Conservation (phyloP, 2,888 invertebrate genomes). For the Drosophila emarginata region DNA sequence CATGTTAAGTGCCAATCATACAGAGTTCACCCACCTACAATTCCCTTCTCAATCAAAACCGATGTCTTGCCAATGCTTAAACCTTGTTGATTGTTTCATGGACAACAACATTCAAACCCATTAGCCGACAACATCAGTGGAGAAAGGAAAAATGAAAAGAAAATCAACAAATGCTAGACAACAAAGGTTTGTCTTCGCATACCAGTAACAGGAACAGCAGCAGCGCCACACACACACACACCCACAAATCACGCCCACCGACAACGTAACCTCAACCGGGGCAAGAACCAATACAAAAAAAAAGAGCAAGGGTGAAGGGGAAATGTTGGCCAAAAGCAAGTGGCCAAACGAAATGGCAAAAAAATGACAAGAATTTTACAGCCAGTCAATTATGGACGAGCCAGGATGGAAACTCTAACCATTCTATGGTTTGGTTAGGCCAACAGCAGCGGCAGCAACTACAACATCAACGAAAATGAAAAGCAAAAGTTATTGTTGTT, state of each 20-base stretch:
- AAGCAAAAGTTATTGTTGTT: conserved; percentile 63
- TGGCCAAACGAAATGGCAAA: conserved; percentile 46
- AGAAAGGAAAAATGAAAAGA: conserved; percentile 20
- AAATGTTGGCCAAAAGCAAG: conserved; percentile 1
- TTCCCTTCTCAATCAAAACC: not conserved
- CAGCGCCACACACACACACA: conserved; percentile 64
- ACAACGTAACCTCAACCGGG: conserved; percentile 45
- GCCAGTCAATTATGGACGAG: conserved; percentile 71
- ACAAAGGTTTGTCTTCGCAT: conserved; percentile 54
- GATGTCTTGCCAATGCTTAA: not conserved
- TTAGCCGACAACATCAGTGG: conserved; percentile 41
- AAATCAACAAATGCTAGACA: conserved; percentile 67
- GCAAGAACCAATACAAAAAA: conserved; percentile 5
- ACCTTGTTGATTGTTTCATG: conserved; percentile 36
- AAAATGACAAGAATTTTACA: conserved; percentile 71
- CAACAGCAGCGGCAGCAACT: conserved; percentile 40
- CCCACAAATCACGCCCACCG: conserved; percentile 72
- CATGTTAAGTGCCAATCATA: conserved; percentile 12
- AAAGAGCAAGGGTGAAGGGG: too few relatives aligned
- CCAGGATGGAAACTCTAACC: conserved; percentile 38
- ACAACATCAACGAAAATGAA: conserved; percentile 45
- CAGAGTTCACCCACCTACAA: not conserved
- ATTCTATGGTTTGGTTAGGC: conserved; percentile 16
- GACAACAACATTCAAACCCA: conserved; percentile 46
- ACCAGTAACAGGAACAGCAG: conserved; percentile 7